These are phyloP conservation scores for Lamellibrachia luymesi DNA, from an alignment of 1,140 invertebrate genomes.

Conservation along the genomic window DNA sequence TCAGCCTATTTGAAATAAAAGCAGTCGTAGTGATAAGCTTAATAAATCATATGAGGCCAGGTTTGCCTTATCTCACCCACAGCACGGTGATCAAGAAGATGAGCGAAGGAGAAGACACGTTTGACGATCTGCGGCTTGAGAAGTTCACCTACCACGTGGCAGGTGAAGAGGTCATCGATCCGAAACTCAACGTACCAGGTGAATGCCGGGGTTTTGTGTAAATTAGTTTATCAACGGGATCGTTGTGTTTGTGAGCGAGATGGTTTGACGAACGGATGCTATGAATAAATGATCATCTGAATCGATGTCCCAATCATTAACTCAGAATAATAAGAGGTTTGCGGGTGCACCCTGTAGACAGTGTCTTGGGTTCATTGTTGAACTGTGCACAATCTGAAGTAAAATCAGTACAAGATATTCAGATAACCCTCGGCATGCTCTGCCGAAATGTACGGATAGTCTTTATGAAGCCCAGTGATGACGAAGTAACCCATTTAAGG, in stretches of 20 bases:
- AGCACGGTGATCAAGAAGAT: slow-evolving; percentile 38
- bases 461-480: no score
- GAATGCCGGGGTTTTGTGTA: neutral
- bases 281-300: neutral
- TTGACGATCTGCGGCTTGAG: slow-evolving; percentile 43
- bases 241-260: neutral
- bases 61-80: neutral
- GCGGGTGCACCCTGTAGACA: no score
- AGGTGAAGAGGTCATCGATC: slow-evolving; percentile 29
- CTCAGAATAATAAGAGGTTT: neutral
- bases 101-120: slow-evolving; percentile 26
- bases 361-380: no score
- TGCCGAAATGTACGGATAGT: no score
- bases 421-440: no score
- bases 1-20: no score
- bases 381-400: no score
- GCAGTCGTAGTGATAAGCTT: no score
- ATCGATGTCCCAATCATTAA: neutral
- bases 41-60: neutral
- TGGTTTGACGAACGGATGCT: neutral
- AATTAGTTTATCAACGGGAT: neutral
- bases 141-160: slow-evolving; percentile 45
- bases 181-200: slow-evolving; percentile 20
- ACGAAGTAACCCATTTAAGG: no score
- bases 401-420: no score